Conservation (phyloP, 2,797 vertebrate species). For the Melanotaenia trifasciata region DNA sequence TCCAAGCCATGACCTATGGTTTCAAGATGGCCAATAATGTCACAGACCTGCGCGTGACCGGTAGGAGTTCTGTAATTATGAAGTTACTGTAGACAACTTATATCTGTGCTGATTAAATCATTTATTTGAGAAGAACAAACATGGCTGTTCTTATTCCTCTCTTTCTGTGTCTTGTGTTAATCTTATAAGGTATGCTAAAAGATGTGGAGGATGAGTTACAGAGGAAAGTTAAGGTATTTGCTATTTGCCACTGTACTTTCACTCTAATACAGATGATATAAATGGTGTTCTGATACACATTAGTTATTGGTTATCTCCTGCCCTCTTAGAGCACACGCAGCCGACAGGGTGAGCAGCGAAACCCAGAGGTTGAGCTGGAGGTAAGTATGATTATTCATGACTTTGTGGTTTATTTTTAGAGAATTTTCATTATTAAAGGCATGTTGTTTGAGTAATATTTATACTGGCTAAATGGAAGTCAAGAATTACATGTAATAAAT, state of each 20-base stretch:
- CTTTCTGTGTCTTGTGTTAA: constrained; percentile 11
- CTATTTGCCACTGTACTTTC: constrained; percentile 1
- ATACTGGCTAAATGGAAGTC: background rate
- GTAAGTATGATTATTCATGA: constrained; percentile 75
- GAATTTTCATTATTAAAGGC: background rate
- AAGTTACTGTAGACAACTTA: background rate
- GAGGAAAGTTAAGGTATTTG: constrained; percentile 95
- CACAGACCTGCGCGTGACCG: constrained; percentile 97
- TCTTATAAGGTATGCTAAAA: constrained; percentile 93
- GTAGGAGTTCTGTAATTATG: constrained; percentile 72
- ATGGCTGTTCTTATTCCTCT: background rate
- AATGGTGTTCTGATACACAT: background rate
- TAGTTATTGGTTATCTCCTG: background rate
- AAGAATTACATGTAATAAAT: background rate
- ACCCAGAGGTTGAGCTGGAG: constrained; percentile 96
- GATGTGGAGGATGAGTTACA: constrained; percentile 99
- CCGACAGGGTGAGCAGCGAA: constrained; percentile 97
- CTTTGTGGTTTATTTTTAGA: background rate
- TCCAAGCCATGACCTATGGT: constrained; percentile 99
- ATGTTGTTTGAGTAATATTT: background rate
- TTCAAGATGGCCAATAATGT: constrained; percentile 99
- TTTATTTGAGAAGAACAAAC: background rate
- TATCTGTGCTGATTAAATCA: background rate
- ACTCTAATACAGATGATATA: background rate
- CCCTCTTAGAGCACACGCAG: constrained; percentile 92